Evolutionary conservation across 2,113 vertebrate genomes (phyloP), one percentile per base, ranked within the genome.

Genomic region (Gopherus flavomarginatus): DNA sequence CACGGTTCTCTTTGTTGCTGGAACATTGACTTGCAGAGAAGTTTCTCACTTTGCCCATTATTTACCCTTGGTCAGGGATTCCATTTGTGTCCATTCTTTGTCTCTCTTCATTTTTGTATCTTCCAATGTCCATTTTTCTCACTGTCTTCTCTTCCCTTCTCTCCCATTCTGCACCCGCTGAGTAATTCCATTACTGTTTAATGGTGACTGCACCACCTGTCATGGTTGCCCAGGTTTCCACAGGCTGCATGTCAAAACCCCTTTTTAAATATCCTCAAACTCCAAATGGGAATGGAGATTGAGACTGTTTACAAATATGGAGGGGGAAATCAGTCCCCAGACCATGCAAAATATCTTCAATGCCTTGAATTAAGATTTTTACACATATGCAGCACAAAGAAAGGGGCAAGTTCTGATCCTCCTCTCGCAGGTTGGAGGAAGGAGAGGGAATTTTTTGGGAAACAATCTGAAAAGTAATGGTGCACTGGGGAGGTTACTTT

Each of bases 381-480:
- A 11, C 26, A 1, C 31, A 5, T 56, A 56, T 19, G 65, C 22
- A 13, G 12, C 14, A 1, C 13, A 14, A 49, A 79, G 47, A 13
- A 52, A 24, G 44, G 42, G 47, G 27, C 9, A 6, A 11, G 16
- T 3, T 4, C 5, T 0, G 0, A 6, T 8, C 5, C 11, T 22
- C 2, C 5, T 5, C 0, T 0, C 24, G 27, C 13, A 3, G 22
- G 1, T 6, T 3, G 42, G 31, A 2, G 31, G 2, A 44, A 22
- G 69, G 17, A 2, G 4, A 19, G 2, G 1, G 3, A 2, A 1
- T 0, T 12, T 9, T 9, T 4, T 3, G 12, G 21, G 4, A 2
- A 87, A 2, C 83, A 3, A 19, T 8, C 17, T 19, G 0, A 26
- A 35, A 80, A 90, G 8, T 2, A 78, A 47, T 29, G 42, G 22